phyloP scores from a whole-genome alignment of 2,888 invertebrate species.

The Dione juno region DNA sequence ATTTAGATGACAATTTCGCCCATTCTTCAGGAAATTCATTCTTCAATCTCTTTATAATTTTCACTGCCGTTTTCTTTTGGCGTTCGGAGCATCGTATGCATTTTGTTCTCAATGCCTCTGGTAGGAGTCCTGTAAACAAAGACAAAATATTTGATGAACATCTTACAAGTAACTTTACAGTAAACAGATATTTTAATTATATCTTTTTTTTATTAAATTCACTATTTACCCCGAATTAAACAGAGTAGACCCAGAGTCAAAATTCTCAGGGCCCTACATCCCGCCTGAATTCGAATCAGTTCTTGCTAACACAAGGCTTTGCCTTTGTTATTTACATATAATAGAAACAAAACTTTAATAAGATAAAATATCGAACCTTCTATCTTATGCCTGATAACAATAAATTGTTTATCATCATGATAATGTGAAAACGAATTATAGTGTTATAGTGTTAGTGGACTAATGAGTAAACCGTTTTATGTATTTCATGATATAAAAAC shows the following conservation, averaged over 20 bases:
- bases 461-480: slow-evolving; percentile 8
- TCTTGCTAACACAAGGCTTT: too few species aligned
- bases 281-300: too few species aligned
- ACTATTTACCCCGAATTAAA: too few species aligned
- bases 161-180: too few species aligned
- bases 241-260: too few species aligned
- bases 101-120: slow-evolving; percentile 87
- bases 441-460: slow-evolving; percentile 18
- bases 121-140: slow-evolving; percentile 83
- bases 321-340: too few species aligned
- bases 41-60: slow-evolving; percentile 86
- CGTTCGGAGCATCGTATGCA: slow-evolving; percentile 86
- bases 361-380: background rate
- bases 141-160: background rate
- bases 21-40: slow-evolving; percentile 86
- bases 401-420: background rate
- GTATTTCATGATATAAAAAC: background rate
- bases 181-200: too few species aligned
- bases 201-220: too few species aligned
- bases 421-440: background rate
- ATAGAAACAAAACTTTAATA: background rate
- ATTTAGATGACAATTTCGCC: slow-evolving; percentile 85
- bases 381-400: background rate
- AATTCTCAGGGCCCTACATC: too few species aligned
- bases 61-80: slow-evolving; percentile 86